phyloP scores from a whole-genome alignment of 2,113 vertebrate genomes.

The Polyodon spathula region DNA sequence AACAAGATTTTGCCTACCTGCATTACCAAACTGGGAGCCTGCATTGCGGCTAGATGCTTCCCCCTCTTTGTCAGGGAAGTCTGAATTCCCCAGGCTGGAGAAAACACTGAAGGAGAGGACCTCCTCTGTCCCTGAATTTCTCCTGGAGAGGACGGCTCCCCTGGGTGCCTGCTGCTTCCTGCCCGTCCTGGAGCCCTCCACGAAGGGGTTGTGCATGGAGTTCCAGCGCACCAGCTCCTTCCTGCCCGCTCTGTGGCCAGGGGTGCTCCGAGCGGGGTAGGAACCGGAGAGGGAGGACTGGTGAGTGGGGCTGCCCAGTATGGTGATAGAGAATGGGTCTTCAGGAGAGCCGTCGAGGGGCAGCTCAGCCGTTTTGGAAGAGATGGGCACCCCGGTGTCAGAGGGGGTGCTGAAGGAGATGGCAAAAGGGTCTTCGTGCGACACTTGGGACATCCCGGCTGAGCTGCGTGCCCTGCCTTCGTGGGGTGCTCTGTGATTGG shows the following conservation, averaged over 20 bases:
- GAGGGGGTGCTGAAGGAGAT: slow-evolving; percentile 29
- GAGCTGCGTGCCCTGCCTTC: slow-evolving; percentile 30
- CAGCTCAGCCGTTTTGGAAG: slow-evolving; percentile 44
- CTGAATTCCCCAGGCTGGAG: slow-evolving; percentile 24
- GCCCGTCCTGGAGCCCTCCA: slow-evolving; percentile 26
- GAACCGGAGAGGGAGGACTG: slow-evolving; percentile 39
- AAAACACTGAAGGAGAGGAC: slow-evolving; percentile 44
- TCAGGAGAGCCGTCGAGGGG: slow-evolving; percentile 45
- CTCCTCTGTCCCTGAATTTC: slow-evolving; percentile 58
- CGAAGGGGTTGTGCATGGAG: slow-evolving; percentile 61
- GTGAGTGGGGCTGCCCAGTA: slow-evolving; percentile 64
- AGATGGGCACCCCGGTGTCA: slow-evolving; percentile 29
- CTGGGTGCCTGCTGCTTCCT: slow-evolving; percentile 41
- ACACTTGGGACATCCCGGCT: slow-evolving; percentile 31
- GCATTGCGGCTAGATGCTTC: slow-evolving; percentile 47
- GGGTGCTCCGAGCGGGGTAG: slow-evolving; percentile 12
- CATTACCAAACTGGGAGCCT: slow-evolving; percentile 23
- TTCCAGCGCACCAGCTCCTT: slow-evolving; percentile 53
- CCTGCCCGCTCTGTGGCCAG: slow-evolving; percentile 37
- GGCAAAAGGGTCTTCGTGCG: slow-evolving; percentile 41
- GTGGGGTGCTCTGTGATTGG: neutral
- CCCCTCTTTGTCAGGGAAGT: slow-evolving; percentile 51
- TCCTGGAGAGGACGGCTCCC: slow-evolving; percentile 46
- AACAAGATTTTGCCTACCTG: neutral
- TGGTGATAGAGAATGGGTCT: slow-evolving; percentile 60